phyloP scores from a whole-genome alignment of 2,888 invertebrate species.

The Lasioglossum marginatum region DNA sequence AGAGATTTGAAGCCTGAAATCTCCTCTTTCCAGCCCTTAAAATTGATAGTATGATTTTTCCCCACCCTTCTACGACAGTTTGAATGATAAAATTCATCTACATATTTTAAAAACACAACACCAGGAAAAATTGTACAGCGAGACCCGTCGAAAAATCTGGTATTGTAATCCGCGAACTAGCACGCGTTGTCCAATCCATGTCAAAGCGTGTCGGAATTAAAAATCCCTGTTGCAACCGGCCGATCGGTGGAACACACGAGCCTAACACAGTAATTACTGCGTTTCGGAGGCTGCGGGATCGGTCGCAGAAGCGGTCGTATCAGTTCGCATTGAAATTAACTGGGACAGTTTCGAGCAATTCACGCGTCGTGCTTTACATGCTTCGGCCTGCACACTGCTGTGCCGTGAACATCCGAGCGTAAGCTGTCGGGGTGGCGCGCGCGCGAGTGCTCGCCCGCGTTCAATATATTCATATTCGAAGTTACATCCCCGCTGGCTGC shows the following conservation, averaged over 20 bases:
- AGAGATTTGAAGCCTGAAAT: neutral
- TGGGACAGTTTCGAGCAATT: neutral
- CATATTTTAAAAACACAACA: neutral
- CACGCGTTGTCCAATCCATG: neutral
- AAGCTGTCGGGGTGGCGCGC: neutral
- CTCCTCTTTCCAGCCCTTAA: neutral
- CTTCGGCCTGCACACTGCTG: neutral
- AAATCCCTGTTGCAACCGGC: neutral
- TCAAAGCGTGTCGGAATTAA: neutral
- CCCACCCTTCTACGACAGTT: neutral
- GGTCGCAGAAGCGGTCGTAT: neutral
- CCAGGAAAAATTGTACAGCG: neutral
- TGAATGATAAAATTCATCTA: neutral
- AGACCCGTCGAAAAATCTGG: neutral
- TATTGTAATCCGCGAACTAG: neutral
- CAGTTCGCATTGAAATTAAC: constrained; percentile 14
- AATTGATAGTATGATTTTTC: neutral
- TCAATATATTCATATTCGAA: constrained; percentile 54
- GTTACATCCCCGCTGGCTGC: constrained; percentile 41
- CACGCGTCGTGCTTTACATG: constrained; percentile 2
- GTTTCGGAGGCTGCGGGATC: neutral
- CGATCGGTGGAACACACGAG: neutral
- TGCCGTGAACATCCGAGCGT: neutral
- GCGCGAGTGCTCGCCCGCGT: neutral
- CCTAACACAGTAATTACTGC: neutral